These are phyloP conservation scores for Glareola pratincola DNA, from an alignment of 2,113 vertebrate genomes.

Conservation along the genomic window DNA sequence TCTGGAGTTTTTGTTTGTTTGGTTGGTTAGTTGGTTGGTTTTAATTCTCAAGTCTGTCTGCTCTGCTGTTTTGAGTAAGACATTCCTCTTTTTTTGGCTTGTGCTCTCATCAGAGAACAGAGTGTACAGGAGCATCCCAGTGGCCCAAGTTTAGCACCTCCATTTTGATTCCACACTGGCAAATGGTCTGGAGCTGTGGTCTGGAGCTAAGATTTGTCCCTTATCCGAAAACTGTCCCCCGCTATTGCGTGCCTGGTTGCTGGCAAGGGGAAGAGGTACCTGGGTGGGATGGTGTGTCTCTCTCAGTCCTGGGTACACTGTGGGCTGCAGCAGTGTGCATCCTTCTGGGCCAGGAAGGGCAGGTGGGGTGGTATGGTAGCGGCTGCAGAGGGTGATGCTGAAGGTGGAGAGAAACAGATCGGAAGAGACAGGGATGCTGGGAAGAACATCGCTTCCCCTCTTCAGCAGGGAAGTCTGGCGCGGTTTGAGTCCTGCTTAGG, in stretches of 20 bases:
- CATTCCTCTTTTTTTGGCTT: background rate
- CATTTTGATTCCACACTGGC: background rate
- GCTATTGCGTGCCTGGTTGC: background rate
- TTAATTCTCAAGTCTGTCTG: background rate
- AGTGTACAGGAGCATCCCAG: background rate
- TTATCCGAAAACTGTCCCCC: background rate
- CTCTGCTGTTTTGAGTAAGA: background rate
- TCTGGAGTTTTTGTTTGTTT: background rate
- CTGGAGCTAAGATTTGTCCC: background rate
- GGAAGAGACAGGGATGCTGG: background rate
- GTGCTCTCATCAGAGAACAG: background rate
- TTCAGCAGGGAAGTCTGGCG: background rate
- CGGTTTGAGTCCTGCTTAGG: background rate
- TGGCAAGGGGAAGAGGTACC: background rate
- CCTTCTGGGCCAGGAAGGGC: background rate
- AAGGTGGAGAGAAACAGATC: background rate
- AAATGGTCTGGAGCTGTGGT: background rate
- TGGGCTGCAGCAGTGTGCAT: rapidly evolving
- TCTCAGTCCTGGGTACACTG: background rate
- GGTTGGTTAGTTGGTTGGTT: background rate
- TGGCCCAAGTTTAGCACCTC: background rate
- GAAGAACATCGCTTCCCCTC: background rate
- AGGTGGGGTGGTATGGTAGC: rapidly evolving
- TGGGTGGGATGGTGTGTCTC: background rate
- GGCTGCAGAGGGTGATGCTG: background rate